Evolutionary conservation across 2,113 vertebrate genomes (phyloP).

Genomic region (Oreotragus oreotragus): DNA sequence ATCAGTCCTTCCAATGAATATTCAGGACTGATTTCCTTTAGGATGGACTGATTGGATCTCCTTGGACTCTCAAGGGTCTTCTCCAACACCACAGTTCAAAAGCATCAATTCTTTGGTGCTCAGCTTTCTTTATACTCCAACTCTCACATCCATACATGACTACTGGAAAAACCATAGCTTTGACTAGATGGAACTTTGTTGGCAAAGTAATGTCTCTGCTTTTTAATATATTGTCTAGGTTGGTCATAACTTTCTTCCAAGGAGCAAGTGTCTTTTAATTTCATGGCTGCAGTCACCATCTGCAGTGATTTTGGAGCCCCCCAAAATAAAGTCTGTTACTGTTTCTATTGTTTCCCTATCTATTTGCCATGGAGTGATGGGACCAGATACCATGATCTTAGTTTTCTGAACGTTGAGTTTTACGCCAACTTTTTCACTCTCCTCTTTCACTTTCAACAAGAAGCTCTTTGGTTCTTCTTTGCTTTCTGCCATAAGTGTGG

Average conservation of each 20-base stretch:
- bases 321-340: accelerated
- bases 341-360: neutral
- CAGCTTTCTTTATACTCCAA: neutral
- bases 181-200: neutral
- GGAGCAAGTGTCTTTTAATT: neutral
- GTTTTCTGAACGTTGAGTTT: neutral
- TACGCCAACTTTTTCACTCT: neutral
- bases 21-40: neutral
- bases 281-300: neutral
- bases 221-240: neutral
- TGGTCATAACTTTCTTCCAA: neutral
- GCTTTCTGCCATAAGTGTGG: neutral
- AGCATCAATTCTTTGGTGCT: neutral
- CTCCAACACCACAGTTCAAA: neutral
- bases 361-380: neutral
- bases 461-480: neutral
- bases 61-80: neutral
- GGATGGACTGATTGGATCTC: neutral
- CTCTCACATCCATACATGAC: neutral
- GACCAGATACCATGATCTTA: neutral
- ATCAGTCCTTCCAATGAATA: neutral
- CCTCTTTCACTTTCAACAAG: neutral
- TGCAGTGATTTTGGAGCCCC: neutral
- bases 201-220: neutral
- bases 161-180: neutral